Conservation (phyloP, 2,113 vertebrate species). For the Beaufortia kweichowensis region DNA sequence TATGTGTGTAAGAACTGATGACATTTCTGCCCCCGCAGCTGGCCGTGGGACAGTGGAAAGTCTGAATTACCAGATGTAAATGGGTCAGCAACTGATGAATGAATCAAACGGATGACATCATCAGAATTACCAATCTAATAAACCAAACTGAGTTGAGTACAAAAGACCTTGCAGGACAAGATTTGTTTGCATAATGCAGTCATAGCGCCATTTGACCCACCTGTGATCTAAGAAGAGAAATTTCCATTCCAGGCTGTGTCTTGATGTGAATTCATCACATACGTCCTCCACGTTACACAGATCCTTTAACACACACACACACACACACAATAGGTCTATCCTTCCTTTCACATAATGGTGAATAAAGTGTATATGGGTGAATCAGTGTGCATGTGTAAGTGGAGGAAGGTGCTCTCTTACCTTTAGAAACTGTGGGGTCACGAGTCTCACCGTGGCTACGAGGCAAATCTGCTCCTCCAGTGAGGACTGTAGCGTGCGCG, state of each 20-base stretch:
- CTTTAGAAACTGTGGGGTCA: constrained; percentile 81
- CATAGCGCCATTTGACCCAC: constrained; percentile 65
- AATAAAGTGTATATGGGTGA: neutral
- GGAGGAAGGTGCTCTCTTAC: constrained; percentile 65
- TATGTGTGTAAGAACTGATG: neutral
- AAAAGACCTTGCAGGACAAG: neutral
- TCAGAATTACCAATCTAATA: neutral
- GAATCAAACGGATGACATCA: constrained; percentile 26
- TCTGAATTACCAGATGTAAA: constrained; percentile 24
- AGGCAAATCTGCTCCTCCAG: constrained; percentile 87
- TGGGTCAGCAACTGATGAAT: constrained; percentile 35
- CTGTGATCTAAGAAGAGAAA: constrained; percentile 82
- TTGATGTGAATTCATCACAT: constrained; percentile 79
- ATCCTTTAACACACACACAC: constrained; percentile 70
- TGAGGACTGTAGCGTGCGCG: constrained; percentile 79
- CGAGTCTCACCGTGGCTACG: constrained; percentile 85
- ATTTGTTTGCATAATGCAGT: constrained; percentile 11
- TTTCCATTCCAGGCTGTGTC: constrained; percentile 86
- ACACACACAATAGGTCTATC: constrained; percentile 25
- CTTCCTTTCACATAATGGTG: neutral
- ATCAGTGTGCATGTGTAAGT: neutral
- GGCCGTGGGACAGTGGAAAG: constrained; percentile 9
- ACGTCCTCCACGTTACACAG: constrained; percentile 77
- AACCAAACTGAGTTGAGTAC: neutral
- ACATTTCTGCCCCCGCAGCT: neutral